Base-by-base conservation (phyloP, 1,140 invertebrate genomes). In the Camponotus pennsylvanicus region DNA sequence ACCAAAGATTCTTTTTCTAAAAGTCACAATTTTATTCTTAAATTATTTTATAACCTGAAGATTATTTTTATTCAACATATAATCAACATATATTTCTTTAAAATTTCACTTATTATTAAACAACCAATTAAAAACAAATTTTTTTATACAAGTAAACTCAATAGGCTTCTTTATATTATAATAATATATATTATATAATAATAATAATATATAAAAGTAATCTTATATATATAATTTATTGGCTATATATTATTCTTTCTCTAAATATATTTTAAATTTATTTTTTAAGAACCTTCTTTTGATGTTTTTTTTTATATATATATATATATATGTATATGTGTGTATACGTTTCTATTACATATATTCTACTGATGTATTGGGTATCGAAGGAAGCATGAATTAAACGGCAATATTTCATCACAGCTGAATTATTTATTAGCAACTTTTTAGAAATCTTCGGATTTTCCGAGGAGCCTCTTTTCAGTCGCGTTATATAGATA, bases 361-460 rank as follows among this genome's bases (percentile, higher is more conserved):
- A 21, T 57, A 77, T 66, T 66, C n/a, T 45, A 64, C 9, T 45
- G 15, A 45, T 63, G 52, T 52, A 64, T 2, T 42, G 15, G 34
- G 21, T 80, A 70, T 32, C 52, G n/a, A 69, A 70, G n/a, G n/a
- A 15, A 18, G 9, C 49, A 45, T 15, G 32, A 57, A 80, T 59
- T 63, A 76, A 77, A 52, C 18, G 3, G 61, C 45, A 83, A 9
- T 59, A 13, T 87, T 49, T 61, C 71, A 64, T 55, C 75, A 80
- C 57, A 85, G 71, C 21, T 86, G 49, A 55, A 59, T 57, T 42
- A 75, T 90, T 90, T 90, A 90, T 86, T 90, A 66, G 61, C 78
- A 82, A 61, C 77, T 84, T 85, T 70, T 52, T 40, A 37, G 9
- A 86, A 87, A 84, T 79, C 34, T 45, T 67, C 77, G 4, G 32